Percentiles rank a stretch among this genome's conserved stretches.
Evolutionary conservation across 2,888 invertebrate species (phyloP).

Genomic region (Horisme vitalbata): DNA sequence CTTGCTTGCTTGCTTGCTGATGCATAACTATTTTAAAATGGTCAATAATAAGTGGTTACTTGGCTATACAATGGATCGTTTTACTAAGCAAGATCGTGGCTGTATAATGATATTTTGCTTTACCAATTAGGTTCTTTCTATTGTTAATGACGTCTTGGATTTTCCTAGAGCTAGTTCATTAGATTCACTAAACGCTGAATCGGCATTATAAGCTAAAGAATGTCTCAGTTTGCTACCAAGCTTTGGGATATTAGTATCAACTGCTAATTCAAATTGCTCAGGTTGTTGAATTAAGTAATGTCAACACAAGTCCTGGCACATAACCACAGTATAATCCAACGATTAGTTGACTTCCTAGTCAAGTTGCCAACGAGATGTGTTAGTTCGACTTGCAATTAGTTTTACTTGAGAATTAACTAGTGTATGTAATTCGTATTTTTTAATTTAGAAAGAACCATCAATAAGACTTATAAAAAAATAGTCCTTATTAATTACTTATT

Average conservation of each 20-base stretch:
- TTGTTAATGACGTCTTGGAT: too few relatives aligned
- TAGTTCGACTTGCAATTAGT: neutral
- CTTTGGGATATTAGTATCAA: neutral
- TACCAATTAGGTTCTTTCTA: too few relatives aligned
- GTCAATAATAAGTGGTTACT: too few relatives aligned
- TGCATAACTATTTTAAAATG: too few relatives aligned
- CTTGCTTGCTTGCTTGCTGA: too few relatives aligned
- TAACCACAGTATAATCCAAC: neutral
- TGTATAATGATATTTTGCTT: too few relatives aligned
- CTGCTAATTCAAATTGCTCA: neutral
- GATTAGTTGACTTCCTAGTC: conserved; percentile 1
- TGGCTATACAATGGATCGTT: too few relatives aligned
- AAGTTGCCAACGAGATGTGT: neutral
- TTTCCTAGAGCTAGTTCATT: neutral
- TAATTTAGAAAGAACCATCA: neutral
- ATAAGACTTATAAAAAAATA: too few relatives aligned
- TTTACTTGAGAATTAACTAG: neutral
- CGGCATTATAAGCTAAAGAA: neutral
- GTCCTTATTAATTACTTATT: too few relatives aligned
- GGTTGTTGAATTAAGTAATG: neutral
- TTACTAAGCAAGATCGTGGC: too few relatives aligned
- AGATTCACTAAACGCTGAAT: neutral
- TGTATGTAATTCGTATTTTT: neutral
- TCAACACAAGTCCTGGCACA: neutral
- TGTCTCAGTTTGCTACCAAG: too few relatives aligned